Percentiles rank a stretch among this genome's conserved stretches.
Conservation (phyloP, 1,140 invertebrate species). For the Heliothis subflexa region DNA sequence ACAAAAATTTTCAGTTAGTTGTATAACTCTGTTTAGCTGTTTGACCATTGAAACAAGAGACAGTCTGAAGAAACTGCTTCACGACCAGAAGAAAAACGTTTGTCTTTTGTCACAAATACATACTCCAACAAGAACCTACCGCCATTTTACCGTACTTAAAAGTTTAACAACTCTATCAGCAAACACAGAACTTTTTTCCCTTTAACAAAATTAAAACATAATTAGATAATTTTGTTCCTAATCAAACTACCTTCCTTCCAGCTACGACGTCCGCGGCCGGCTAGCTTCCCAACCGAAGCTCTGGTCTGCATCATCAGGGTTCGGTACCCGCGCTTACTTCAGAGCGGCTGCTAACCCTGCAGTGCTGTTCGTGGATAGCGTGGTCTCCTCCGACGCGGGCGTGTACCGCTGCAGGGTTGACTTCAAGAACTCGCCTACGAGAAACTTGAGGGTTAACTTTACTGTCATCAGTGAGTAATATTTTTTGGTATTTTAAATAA, state of each 20-base stretch:
- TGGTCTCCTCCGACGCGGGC: slow-evolving; percentile 91
- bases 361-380: slow-evolving; percentile 90
- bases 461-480: slow-evolving; percentile 93
- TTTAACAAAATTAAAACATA: too few relatives aligned
- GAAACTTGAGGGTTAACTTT: slow-evolving; percentile 94
- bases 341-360: slow-evolving; percentile 89
- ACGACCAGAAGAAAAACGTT: too few relatives aligned
- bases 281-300: slow-evolving; percentile 90
- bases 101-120: too few relatives aligned
- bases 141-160: too few relatives aligned
- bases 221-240: not conserved
- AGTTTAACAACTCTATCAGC: too few relatives aligned
- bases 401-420: slow-evolving; percentile 95
- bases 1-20: too few relatives aligned
- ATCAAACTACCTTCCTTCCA: slow-evolving; percentile 69
- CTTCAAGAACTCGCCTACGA: slow-evolving; percentile 94
- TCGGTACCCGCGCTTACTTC: slow-evolving; percentile 92
- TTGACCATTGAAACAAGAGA: too few relatives aligned
- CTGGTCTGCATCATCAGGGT: slow-evolving; percentile 93
- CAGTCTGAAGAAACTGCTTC: too few relatives aligned
- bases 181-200: too few relatives aligned
- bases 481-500: not conserved
- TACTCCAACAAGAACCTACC: too few relatives aligned
- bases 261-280: slow-evolving; percentile 93
- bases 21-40: too few relatives aligned